Base-by-base conservation (phyloP, 2,797 vertebrate species). In the Malurus splendens region DNA sequence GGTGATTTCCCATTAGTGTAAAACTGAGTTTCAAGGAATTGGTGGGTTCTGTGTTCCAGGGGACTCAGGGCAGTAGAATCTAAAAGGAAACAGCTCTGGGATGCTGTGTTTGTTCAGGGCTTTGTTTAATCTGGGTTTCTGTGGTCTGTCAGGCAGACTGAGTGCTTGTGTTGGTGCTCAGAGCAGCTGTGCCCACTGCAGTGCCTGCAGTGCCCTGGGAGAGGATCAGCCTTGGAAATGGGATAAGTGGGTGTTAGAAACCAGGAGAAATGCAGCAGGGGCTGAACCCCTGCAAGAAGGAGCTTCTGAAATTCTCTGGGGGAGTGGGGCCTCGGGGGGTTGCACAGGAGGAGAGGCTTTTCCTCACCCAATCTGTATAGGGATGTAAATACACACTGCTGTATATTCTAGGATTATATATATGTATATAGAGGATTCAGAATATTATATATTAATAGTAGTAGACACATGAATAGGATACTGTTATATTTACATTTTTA, bases 401-500 rank as follows among this genome's bases (percentile, higher is more conserved):
- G 91, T 89, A 79, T 82, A 90, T 91, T 70, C 64, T 57, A 73
- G 72, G 65, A 20, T 44, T 84, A 72, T 90, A 89, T 45, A 84
- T 93, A 77, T 94, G 92, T 95, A 91, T 72, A 93, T 93, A 92
- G 82, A 61, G 72, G 65, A 87, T 39, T n/a, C 62, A 0, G 68
- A 82, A 68, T 77, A 32, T 57, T 74, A 12, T 71, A 16, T 73
- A 77, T 70, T 85, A 88, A 59, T 59, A 77, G 44, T 41, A 80
- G 62, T 51, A 64, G 60, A 45, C 38, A 76, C 10, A 28, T 2
- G 6, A 60, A 38, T 82, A 90, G 30, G 38, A 75, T 80, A 85
- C 57, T 12, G 62, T 81, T 92, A 57, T 62, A 91, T 90, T 95
- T 77, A 78, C 95, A 67, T 95, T 91, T 94, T 93, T 82, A 72